Percentiles rank a stretch among this genome's conserved stretches.
phyloP scores from a whole-genome alignment of 2,888 invertebrate species.

The Pedicia rivosa region DNA sequence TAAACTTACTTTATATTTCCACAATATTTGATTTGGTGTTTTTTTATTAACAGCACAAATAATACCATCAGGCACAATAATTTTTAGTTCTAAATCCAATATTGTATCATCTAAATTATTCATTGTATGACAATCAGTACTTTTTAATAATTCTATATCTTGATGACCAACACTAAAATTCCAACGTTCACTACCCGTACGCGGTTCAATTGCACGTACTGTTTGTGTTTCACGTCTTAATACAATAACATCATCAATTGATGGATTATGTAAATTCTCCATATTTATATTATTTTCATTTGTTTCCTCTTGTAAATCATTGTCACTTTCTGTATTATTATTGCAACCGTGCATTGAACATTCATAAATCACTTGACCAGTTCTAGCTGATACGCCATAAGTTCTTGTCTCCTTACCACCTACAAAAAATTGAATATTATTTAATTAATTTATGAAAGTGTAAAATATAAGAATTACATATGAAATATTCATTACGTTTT shows the following conservation, averaged over 20 bases:
- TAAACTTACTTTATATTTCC: constrained; percentile 55
- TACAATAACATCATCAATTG: constrained; percentile 46
- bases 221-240: constrained; percentile 72
- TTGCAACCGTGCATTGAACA: constrained; percentile 59
- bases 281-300: no score
- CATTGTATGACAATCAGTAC: constrained; percentile 33
- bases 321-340: constrained; percentile 41
- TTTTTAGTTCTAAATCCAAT: constrained; percentile 40
- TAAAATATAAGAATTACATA: no score
- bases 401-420: constrained; percentile 76
- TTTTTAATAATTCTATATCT: constrained; percentile 46
- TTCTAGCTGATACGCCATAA: constrained; percentile 63
- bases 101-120: constrained; percentile 22
- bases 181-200: constrained; percentile 79
- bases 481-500: no score
- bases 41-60: constrained; percentile 47
- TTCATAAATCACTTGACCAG: constrained; percentile 59
- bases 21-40: constrained; percentile 40
- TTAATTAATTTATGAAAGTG: background rate
- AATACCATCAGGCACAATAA: constrained; percentile 55
- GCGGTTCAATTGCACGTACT: constrained; percentile 77
- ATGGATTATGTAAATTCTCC: constrained; percentile 23
- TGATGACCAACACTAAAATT: constrained; percentile 91
- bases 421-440: constrained; percentile 19
- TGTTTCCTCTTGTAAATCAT: constrained; percentile 10